Base-by-base conservation (phyloP, 2,113 vertebrate species). In the Oenanthe melanoleuca region DNA sequence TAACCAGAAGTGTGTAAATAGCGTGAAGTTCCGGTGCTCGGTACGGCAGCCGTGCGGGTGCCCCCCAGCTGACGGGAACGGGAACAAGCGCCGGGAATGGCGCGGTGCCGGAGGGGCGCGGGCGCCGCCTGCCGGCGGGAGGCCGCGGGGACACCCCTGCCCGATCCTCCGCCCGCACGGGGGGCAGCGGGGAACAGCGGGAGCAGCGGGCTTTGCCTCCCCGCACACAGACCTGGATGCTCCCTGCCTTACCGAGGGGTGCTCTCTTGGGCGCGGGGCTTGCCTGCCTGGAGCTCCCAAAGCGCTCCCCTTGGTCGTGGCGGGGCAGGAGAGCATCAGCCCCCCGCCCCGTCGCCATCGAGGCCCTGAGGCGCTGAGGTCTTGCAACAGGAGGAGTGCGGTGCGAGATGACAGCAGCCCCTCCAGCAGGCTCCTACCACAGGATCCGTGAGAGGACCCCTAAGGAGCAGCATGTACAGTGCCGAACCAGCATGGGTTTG, bases 221-320 rank as follows among this genome's bases (percentile, higher is more conserved):
- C 2, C 5, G 3, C 11, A 0, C 24, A 2, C 40, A 0, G 34
- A 2, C 23, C 3, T 6, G 3, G 0, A 2, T 1, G 53, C 74
- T 28, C 26, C 20, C 42, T 0, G 42, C n/a, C 31, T 6, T 6
- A 2, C 7, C 25, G 0, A 18, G 71, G 11, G 5, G 0, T 22
- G 13, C 29, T 24, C 12, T 21, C 17, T 33, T 10, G 31, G 9
- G 55, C 1, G 7, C 42, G 2, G 8, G 22, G 8, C 0, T 3
- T 26, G 33, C 40, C 28, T 14, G 1, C 16, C 34, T 12, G 28
- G 38, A 31, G 60, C 22, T 8, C 31, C 25, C 59, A 19, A 0
- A 50, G 37, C 14, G 22, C 37, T 45, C 5, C 37, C 52, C 12
- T 8, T 13, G 15, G 1, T 13, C 29, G 12, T 5, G 2, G 6